Conservation (phyloP, 2,113 vertebrate species). For the Ceyx margarethae region DNA sequence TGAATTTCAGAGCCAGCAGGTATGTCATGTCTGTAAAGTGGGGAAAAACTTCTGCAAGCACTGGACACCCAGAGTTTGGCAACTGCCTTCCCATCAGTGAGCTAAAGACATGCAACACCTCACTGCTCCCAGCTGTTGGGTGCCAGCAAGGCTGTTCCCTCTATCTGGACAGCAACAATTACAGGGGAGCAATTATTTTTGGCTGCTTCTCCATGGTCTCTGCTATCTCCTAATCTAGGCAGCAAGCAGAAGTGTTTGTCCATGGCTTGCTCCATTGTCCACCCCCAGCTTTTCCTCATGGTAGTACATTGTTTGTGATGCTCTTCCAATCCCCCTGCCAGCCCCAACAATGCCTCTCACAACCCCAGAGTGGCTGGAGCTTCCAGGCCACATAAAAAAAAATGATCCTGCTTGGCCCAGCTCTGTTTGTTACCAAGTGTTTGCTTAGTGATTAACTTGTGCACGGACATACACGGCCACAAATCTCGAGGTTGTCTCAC, state of each 20-base stretch:
- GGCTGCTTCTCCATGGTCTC: not conserved
- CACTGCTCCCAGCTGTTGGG: not conserved
- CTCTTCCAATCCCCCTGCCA: slow-evolving; percentile 29
- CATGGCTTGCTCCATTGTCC: slow-evolving; percentile 18
- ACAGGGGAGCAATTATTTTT: not conserved
- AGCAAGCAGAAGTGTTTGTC: slow-evolving; percentile 44
- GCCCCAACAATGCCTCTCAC: not conserved
- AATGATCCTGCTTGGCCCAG: not conserved
- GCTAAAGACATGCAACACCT: not conserved
- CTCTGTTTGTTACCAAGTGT: not conserved
- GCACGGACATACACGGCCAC: slow-evolving; percentile 8
- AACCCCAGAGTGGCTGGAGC: not conserved
- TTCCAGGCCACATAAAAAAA: not conserved
- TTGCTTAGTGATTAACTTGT: slow-evolving; percentile 48
- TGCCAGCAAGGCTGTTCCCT: not conserved
- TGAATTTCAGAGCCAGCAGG: not conserved
- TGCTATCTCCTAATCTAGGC: slow-evolving; percentile 29
- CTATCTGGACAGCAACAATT: not conserved
- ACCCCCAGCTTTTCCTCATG: not conserved
- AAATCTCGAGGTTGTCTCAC: slow-evolving; percentile 53
- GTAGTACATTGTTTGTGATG: not conserved
- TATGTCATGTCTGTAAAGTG: not conserved
- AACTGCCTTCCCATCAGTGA: not conserved
- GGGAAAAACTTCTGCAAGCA: not conserved
- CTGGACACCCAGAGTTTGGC: not conserved